These are phyloP conservation scores for Odobenus rosmarus DNA, from an alignment of 2,113 vertebrate genomes.

Conservation along the genomic window DNA sequence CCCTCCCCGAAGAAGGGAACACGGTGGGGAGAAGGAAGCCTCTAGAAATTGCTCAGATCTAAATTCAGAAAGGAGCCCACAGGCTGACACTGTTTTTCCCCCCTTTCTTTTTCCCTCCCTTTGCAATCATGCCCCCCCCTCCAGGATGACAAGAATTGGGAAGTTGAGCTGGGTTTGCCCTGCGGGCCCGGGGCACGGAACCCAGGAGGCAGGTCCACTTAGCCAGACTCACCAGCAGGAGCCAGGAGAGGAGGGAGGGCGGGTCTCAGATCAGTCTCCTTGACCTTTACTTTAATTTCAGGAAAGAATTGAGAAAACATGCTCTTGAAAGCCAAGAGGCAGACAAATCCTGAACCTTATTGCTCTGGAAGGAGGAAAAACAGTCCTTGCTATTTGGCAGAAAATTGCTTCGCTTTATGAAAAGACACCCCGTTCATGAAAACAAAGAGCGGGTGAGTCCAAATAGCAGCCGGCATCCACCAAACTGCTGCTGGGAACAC, in stretches of 20 bases:
- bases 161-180: background rate
- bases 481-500: rapidly evolving
- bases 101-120: background rate
- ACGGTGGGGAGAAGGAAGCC: background rate
- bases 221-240: background rate
- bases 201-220: background rate
- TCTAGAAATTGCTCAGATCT: background rate
- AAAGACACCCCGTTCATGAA: constrained; percentile 49
- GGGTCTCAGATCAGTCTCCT: constrained; percentile 58
- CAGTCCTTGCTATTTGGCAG: constrained; percentile 55
- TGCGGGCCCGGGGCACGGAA: background rate
- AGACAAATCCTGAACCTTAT: constrained; percentile 71
- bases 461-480: rapidly evolving
- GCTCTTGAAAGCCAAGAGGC: constrained; percentile 74
- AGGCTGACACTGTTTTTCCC: background rate
- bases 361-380: constrained; percentile 70
- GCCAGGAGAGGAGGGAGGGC: background rate
- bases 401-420: constrained; percentile 45
- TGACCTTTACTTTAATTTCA: constrained; percentile 82
- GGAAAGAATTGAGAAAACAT: constrained; percentile 72
- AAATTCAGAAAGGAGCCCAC: constrained; percentile 18
- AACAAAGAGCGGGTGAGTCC: background rate
- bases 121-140: background rate
- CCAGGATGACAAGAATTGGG: background rate
- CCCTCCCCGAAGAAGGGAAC: background rate